These are phyloP conservation scores for Sinonovacula constricta DNA, from an alignment of 1,140 invertebrate species.

Conservation along the genomic window DNA sequence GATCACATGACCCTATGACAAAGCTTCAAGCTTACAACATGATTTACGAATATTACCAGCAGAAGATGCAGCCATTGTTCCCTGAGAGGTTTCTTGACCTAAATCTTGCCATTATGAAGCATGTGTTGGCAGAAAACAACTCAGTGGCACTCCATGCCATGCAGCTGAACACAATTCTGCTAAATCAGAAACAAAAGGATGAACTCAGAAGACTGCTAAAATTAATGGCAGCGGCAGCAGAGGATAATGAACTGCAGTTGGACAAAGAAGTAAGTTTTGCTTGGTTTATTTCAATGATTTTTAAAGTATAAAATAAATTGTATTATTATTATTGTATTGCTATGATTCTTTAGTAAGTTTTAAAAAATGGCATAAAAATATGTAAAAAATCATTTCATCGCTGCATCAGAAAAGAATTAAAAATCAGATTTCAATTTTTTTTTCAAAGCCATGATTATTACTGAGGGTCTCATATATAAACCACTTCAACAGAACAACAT, in stretches of 20 bases:
- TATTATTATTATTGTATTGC: too few relatives aligned
- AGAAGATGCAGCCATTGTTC: constrained; percentile 57
- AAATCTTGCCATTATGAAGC: constrained; percentile 68
- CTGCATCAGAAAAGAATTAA: too few relatives aligned
- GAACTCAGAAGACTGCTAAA: constrained; percentile 75
- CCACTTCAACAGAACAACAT: too few relatives aligned
- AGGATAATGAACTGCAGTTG: constrained; percentile 62
- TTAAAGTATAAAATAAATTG: too few relatives aligned
- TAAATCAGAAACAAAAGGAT: constrained; percentile 69
- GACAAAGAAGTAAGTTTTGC: constrained; percentile 59
- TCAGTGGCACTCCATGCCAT: constrained; percentile 63
- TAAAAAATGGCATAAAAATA: too few relatives aligned
- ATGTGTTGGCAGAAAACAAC: constrained; percentile 60
- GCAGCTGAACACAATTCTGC: constrained; percentile 73
- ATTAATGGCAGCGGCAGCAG: constrained; percentile 72
- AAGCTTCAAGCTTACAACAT: constrained; percentile 54
- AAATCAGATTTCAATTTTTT: too few relatives aligned
- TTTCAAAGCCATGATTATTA: too few relatives aligned
- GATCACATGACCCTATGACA: constrained; percentile 21
- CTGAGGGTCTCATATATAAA: too few relatives aligned
- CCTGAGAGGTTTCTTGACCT: constrained; percentile 68
- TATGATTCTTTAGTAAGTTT: too few relatives aligned
- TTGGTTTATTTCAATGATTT: too few relatives aligned
- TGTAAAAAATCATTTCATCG: too few relatives aligned
- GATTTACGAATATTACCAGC: constrained; percentile 63